A percentile compares a stretch with the other conserved stretches of the same genome.
phyloP scores from a whole-genome alignment of 2,888 invertebrate genomes.

The Drosophila pseudotakahashii region DNA sequence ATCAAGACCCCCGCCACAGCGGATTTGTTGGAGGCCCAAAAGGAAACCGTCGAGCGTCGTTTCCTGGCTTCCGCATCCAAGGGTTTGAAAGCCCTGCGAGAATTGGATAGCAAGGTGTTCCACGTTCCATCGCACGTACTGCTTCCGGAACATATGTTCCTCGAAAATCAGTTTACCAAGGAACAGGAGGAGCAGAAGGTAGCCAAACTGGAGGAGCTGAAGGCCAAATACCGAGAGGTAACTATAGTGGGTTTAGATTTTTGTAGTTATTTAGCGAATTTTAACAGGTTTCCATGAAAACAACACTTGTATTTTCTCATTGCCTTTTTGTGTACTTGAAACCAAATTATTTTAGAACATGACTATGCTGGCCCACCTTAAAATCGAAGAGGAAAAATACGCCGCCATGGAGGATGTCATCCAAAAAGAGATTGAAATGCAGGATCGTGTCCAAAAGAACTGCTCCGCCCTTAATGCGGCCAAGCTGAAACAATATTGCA shows the following conservation, averaged over 20 bases:
- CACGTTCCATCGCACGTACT: constrained; percentile 5
- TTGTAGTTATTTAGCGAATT: too few relatives aligned
- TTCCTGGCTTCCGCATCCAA: neutral
- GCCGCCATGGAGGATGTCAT: constrained; percentile 3
- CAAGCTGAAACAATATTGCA: neutral
- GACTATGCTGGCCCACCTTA: constrained; percentile 3
- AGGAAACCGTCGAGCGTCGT: neutral
- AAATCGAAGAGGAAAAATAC: constrained; percentile 3
- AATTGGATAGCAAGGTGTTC: neutral
- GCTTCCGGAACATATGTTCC: constrained; percentile 3
- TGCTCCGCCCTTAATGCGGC: neutral
- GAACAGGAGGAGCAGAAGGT: constrained; percentile 1
- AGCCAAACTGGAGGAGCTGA: constrained; percentile 2
- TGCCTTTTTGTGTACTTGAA: too few relatives aligned
- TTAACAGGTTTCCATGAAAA: too few relatives aligned
- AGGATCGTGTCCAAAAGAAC: neutral
- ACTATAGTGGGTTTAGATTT: too few relatives aligned
- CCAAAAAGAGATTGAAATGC: constrained; percentile 1
- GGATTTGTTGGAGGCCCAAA: neutral
- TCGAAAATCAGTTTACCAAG: constrained; percentile 1
- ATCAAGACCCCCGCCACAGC: constrained; percentile 2
- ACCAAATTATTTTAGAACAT: neutral
- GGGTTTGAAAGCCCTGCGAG: neutral
- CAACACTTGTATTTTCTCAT: too few relatives aligned
- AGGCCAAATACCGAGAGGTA: constrained; percentile 1